phyloP scores from a whole-genome alignment of 1,140 invertebrate genomes.

The Procambarus virginalis region DNA sequence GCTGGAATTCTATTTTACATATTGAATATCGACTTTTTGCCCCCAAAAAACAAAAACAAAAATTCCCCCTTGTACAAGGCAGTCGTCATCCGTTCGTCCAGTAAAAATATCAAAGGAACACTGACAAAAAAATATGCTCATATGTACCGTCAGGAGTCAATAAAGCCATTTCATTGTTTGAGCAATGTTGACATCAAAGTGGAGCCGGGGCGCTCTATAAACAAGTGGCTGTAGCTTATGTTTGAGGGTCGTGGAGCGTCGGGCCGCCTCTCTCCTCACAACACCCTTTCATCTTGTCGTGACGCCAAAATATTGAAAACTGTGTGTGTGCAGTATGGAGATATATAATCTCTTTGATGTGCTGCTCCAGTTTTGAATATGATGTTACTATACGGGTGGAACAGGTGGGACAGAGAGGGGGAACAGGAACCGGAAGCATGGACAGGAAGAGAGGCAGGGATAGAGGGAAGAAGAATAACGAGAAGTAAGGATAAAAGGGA shows the following conservation, averaged over 20 bases:
- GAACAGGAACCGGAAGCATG: not conserved
- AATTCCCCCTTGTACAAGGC: not conserved
- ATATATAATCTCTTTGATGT: conserved; percentile 4
- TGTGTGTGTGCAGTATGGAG: conserved; percentile 8
- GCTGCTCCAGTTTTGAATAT: not conserved
- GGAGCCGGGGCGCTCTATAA: not conserved
- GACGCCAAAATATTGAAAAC: conserved; percentile 10
- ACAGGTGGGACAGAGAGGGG: not conserved
- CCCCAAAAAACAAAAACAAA: not conserved
- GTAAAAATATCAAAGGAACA: conserved; percentile 11
- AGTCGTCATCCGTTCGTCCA: not conserved
- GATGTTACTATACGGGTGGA: not conserved
- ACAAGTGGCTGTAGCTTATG: not conserved
- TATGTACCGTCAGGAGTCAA: conserved; percentile 40
- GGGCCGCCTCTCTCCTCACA: not conserved
- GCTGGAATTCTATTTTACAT: conserved; percentile 10
- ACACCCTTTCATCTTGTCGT: not conserved
- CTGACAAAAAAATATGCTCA: conserved; percentile 2
- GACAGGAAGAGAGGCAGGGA: no score
- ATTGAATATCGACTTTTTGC: not conserved
- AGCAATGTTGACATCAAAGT: conserved; percentile 35
- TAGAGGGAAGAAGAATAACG: no score
- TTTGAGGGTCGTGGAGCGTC: not conserved
- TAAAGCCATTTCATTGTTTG: conserved; percentile 44
- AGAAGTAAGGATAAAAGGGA: no score